Percentiles rank a stretch among this genome's conserved stretches.
These are phyloP conservation scores for Picathartes gymnocephalus DNA, from an alignment of 2,113 vertebrate species.

Conservation along the genomic window DNA sequence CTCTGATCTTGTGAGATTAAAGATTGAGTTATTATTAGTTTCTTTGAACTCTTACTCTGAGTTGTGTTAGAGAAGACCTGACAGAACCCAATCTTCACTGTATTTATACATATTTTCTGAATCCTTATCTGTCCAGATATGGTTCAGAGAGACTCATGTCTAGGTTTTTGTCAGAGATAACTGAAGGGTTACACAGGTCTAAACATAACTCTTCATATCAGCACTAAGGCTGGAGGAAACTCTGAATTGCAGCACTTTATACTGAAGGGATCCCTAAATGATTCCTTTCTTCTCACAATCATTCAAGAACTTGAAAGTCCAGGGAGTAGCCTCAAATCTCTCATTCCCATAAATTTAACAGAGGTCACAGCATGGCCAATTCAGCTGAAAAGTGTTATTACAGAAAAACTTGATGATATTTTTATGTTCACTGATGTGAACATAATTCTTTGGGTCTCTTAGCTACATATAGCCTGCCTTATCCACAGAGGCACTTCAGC, in stretches of 20 bases:
- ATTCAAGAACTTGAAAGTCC: constrained; percentile 61
- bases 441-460: constrained; percentile 67
- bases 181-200: background rate
- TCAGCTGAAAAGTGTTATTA: constrained; percentile 65
- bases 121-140: background rate
- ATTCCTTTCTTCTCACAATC: constrained; percentile 67
- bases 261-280: constrained; percentile 56
- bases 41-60: background rate
- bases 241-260: constrained; percentile 41
- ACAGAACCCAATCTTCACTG: background rate
- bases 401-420: constrained; percentile 65
- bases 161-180: constrained; percentile 43
- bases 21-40: background rate
- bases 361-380: constrained; percentile 68
- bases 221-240: background rate
- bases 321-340: constrained; percentile 60
- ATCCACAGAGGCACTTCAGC: constrained; percentile 57
- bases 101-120: background rate
- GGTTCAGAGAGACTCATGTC: background rate
- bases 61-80: background rate
- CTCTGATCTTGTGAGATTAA: background rate
- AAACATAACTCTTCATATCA: constrained; percentile 23
- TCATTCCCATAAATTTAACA: constrained; percentile 69
- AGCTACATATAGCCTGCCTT: constrained; percentile 47
- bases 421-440: constrained; percentile 68